Evolutionary conservation across 2,797 vertebrate genomes (phyloP).

Genomic region (Halcyon smyrnensis): DNA sequence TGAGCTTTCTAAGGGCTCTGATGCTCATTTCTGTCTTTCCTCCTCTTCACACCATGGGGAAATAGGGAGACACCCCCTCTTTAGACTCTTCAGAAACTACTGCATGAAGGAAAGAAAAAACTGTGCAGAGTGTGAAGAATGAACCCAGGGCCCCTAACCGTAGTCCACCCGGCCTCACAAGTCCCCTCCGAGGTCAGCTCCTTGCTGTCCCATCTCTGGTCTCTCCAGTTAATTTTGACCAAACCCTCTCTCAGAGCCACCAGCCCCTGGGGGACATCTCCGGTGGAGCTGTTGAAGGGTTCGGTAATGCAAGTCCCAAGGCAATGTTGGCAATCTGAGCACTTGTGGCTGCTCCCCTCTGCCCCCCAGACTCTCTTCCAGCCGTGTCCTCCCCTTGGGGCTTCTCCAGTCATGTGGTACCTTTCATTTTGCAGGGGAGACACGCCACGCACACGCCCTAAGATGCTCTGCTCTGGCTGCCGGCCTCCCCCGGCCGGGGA

Average conservation of each 20-base stretch:
- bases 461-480: background rate
- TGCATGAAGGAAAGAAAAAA: background rate
- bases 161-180: background rate
- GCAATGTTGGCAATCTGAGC: background rate
- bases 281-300: background rate
- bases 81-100: background rate
- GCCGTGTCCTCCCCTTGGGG: background rate
- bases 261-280: background rate
- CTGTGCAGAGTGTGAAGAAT: background rate
- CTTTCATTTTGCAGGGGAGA: background rate
- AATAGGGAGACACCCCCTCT: background rate
- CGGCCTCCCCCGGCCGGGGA: background rate
- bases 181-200: background rate
- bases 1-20: background rate
- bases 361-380: background rate
- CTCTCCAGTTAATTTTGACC: background rate
- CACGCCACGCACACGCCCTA: accelerated
- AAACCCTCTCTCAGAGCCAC: background rate
- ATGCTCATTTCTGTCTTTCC: background rate
- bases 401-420: background rate
- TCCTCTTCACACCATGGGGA: background rate
- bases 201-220: background rate
- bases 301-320: background rate
- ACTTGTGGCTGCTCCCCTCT: background rate
- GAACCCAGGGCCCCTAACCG: background rate